phyloP scores from a whole-genome alignment of 1,140 invertebrate genomes.

The Drosophila simulans region DNA sequence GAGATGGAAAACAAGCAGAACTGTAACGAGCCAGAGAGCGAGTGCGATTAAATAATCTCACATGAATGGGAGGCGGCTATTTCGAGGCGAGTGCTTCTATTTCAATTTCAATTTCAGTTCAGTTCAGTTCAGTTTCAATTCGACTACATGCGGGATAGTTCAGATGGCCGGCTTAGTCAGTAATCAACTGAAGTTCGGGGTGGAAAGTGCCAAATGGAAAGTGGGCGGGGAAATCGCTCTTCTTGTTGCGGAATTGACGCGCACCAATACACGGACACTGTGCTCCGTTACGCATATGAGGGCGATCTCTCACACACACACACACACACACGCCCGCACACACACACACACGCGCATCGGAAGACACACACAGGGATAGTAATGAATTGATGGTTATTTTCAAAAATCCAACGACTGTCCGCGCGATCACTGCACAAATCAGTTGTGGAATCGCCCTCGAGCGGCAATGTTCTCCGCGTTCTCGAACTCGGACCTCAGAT shows the following conservation, averaged over 20 bases:
- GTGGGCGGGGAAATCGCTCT: conserved; percentile 46
- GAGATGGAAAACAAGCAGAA: conserved; percentile 43
- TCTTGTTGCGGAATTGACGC: conserved; percentile 65
- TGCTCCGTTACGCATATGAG: conserved; percentile 47
- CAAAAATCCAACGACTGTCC: conserved; percentile 84
- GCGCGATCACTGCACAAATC: conserved; percentile 80
- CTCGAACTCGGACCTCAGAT: conserved; percentile 34
- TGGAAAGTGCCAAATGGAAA: conserved; percentile 24
- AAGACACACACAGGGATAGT: conserved; percentile 31
- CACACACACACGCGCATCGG: conserved; percentile 17
- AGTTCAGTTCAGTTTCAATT: conserved; percentile 31
- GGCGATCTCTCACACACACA: conserved; percentile 49
- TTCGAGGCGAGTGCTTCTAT: conserved; percentile 42
- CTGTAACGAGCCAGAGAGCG: conserved; percentile 32
- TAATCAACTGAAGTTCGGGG: conserved; percentile 57
- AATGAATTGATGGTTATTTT: conserved; percentile 83
- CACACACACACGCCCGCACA: background rate
- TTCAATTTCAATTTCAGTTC: conserved; percentile 23
- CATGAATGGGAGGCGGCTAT: conserved; percentile 49
- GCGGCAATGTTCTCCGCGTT: conserved; percentile 67
- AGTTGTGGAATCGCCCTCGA: conserved; percentile 82
- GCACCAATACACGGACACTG: conserved; percentile 11
- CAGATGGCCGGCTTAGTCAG: conserved; percentile 66
- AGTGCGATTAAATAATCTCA: conserved; percentile 73
- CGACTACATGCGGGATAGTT: conserved; percentile 72